Evolutionary conservation across 1,140 invertebrate species (phyloP).

Genomic region (Meloidogyne hapla): DNA sequence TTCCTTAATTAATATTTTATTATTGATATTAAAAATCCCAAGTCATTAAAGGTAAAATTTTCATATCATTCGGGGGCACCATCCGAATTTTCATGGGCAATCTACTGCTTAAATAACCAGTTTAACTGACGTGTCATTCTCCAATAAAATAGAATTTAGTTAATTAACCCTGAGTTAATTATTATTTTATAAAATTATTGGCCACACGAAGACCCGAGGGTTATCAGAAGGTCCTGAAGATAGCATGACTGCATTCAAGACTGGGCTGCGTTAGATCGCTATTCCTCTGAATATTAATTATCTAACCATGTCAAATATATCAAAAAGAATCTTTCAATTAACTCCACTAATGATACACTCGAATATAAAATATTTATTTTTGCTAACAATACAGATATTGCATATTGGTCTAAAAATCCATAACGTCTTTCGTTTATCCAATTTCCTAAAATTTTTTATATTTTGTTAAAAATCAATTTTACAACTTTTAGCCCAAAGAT

Average conservation of each 20-base stretch:
- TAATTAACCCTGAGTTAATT: too few species aligned
- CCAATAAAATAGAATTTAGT: too few species aligned
- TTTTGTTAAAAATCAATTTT: neutral
- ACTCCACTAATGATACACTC: neutral
- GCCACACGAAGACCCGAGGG: too few species aligned
- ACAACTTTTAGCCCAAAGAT: neutral
- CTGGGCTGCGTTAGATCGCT: too few species aligned
- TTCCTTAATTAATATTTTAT: neutral
- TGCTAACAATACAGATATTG: conserved; percentile 2
- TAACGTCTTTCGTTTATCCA: neutral
- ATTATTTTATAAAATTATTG: too few species aligned
- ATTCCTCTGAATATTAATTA: neutral
- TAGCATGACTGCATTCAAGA: too few species aligned
- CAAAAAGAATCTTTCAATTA: conserved; percentile 22
- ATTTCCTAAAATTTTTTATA: conserved; percentile 9
- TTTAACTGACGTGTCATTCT: too few species aligned
- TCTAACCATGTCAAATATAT: conserved; percentile 14
- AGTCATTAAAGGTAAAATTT: too few species aligned
- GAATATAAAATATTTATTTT: conserved; percentile 16
- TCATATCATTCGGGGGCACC: too few species aligned
- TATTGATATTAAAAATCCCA: neutral
- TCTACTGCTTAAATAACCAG: too few species aligned
- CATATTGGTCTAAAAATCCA: conserved; percentile 1
- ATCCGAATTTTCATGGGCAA: too few species aligned
- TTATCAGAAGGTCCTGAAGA: too few species aligned